Conservation (phyloP, 2,888 invertebrate species). For the Rhorus exstirpatorius region DNA sequence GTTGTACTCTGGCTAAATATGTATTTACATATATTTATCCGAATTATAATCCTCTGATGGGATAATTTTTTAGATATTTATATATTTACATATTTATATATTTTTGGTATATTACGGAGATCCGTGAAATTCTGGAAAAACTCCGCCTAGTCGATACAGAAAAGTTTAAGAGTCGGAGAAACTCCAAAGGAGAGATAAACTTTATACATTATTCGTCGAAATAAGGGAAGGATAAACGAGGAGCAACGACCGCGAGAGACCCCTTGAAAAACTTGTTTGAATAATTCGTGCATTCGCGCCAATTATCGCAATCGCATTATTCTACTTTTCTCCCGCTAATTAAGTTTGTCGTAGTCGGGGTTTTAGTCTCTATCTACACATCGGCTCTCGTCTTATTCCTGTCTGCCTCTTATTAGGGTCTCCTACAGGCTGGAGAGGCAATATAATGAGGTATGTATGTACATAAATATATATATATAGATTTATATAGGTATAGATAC, state of each 20-base stretch:
- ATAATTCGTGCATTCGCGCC: conserved; percentile 45
- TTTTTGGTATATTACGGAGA: too few relatives aligned
- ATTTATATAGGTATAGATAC: too few relatives aligned
- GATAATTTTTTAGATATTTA: neutral
- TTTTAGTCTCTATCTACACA: neutral
- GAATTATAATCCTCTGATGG: neutral
- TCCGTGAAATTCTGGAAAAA: too few relatives aligned
- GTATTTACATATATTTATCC: neutral
- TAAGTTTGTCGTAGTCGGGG: conserved; percentile 21
- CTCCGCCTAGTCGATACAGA: too few relatives aligned
- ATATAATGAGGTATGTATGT: neutral
- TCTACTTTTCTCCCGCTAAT: conserved; percentile 41
- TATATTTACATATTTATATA: too few relatives aligned
- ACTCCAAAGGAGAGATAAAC: neutral
- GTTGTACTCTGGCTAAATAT: too few relatives aligned
- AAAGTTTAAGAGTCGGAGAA: neutral
- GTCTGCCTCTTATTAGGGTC: neutral
- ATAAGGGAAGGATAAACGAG: neutral
- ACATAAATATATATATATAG: neutral
- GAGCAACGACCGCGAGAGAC: neutral
- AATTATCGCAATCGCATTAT: conserved; percentile 60
- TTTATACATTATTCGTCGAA: neutral
- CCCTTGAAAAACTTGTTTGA: neutral
- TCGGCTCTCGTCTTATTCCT: neutral
- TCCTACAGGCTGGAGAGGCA: neutral